phyloP scores from a whole-genome alignment of 2,113 vertebrate species.

The Cnemophilus loriae region DNA sequence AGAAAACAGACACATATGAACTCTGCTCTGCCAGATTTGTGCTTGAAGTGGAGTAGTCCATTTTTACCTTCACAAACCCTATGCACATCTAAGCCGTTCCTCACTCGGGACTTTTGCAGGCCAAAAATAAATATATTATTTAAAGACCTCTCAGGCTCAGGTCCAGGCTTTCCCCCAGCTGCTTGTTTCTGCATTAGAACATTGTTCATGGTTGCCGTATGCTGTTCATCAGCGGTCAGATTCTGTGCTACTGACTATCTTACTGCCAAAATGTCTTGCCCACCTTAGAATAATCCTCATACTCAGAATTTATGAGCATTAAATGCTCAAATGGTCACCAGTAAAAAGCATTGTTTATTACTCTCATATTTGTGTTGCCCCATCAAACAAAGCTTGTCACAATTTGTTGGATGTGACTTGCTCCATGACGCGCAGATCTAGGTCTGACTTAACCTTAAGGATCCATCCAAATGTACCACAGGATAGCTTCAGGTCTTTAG shows the following conservation, averaged over 20 bases:
- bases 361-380: not conserved
- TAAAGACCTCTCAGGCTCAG: not conserved
- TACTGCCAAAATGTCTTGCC: not conserved
- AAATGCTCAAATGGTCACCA: not conserved
- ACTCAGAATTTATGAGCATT: not conserved
- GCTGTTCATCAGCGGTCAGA: not conserved
- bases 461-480: not conserved
- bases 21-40: not conserved
- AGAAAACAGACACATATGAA: not conserved
- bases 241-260: not conserved
- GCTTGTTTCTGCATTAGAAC: not conserved
- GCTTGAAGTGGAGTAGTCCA: not conserved
- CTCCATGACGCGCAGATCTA: not conserved
- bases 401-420: not conserved
- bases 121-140: not conserved
- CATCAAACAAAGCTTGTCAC: not conserved
- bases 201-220: not conserved
- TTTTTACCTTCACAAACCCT: not conserved
- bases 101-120: not conserved
- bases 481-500: not conserved
- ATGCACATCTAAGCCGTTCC: rapidly evolving
- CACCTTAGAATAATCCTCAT: not conserved
- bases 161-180: not conserved
- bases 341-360: not conserved
- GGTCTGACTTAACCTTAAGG: not conserved